Evolutionary conservation across 92 coral and sea anemone genomes (phyloP).

Genomic region (Desmophyllum pertusum): DNA sequence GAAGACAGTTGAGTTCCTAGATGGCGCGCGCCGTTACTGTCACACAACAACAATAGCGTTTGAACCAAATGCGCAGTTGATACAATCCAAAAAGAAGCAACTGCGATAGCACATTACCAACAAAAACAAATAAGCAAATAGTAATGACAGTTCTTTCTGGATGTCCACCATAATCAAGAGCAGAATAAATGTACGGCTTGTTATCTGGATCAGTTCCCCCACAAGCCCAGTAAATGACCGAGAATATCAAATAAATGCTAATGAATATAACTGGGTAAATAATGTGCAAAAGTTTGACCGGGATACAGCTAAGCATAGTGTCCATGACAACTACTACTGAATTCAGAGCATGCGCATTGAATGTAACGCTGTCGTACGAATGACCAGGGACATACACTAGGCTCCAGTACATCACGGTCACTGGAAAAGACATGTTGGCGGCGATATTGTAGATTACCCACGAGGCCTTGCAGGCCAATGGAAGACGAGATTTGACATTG

Average conservation of each 20-base stretch:
- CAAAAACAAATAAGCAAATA: constrained; percentile 52
- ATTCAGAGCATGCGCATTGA: constrained; percentile 74
- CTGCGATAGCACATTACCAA: constrained; percentile 70
- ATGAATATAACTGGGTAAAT: constrained; percentile 58
- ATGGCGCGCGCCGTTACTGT: not conserved
- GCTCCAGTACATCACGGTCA: constrained; percentile 76
- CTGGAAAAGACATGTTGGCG: constrained; percentile 63
- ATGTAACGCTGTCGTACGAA: constrained; percentile 51
- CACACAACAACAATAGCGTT: not conserved
- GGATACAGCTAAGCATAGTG: constrained; percentile 53
- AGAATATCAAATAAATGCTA: constrained; percentile 43
- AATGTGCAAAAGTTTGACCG: constrained; percentile 65
- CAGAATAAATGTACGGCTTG: constrained; percentile 65
- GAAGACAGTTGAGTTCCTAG: no score
- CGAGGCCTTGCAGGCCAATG: constrained; percentile 67
- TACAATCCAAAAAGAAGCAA: constrained; percentile 61
- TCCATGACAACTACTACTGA: constrained; percentile 53
- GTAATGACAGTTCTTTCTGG: constrained; percentile 46
- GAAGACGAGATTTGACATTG: constrained; percentile 18
- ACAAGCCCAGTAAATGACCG: constrained; percentile 70
- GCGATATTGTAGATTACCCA: constrained; percentile 72
- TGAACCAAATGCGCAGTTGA: constrained; percentile 66
- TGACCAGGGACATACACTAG: constrained; percentile 60
- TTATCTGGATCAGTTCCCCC: constrained; percentile 66
- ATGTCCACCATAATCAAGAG: constrained; percentile 60